Percentiles rank a stretch among this genome's conserved stretches.
Evolutionary conservation across 30 jellyfish, hydroid and myxozoan genomes (phyloP).

Genomic region (Catostylus mosaicus): DNA sequence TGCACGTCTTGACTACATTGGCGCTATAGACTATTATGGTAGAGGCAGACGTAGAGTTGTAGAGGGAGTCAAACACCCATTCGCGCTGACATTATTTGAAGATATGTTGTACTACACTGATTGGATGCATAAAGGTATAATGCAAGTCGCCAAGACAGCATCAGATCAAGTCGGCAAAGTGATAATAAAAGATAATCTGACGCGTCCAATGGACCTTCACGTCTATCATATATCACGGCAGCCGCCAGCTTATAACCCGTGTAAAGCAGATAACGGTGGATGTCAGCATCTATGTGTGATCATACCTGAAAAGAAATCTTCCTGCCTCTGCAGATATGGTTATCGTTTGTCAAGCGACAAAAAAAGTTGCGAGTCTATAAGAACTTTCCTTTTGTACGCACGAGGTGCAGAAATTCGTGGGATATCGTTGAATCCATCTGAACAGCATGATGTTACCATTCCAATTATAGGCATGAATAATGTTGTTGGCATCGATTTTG

Average conservation of each 20-base stretch:
- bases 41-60: constrained; percentile 65
- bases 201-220: constrained; percentile 97
- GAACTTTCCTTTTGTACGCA: constrained; percentile 76
- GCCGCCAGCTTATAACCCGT: constrained; percentile 75
- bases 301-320: constrained; percentile 26
- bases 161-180: constrained; percentile 6
- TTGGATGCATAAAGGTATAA: constrained; percentile 85
- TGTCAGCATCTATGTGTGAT: constrained; percentile 94
- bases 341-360: constrained; percentile 47
- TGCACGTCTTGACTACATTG: constrained; percentile 97
- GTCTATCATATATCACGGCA: constrained; percentile 78
- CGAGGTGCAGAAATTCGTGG: constrained; percentile 97
- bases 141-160: constrained; percentile 54
- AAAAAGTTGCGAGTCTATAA: constrained; percentile 49
- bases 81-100: constrained; percentile 81
- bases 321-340: constrained; percentile 85
- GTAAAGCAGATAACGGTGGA: constrained; percentile 54
- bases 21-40: constrained; percentile 80
- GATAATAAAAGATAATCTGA: constrained; percentile 50
- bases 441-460: constrained; percentile 65
- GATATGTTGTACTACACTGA: constrained; percentile 84
- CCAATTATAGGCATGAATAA: constrained; percentile 91
- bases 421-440: constrained; percentile 53
- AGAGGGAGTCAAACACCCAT: constrained; percentile 90
- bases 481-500: constrained; percentile 93